Conservation (phyloP, 2,888 invertebrate genomes). For the Tholera decimalis region DNA sequence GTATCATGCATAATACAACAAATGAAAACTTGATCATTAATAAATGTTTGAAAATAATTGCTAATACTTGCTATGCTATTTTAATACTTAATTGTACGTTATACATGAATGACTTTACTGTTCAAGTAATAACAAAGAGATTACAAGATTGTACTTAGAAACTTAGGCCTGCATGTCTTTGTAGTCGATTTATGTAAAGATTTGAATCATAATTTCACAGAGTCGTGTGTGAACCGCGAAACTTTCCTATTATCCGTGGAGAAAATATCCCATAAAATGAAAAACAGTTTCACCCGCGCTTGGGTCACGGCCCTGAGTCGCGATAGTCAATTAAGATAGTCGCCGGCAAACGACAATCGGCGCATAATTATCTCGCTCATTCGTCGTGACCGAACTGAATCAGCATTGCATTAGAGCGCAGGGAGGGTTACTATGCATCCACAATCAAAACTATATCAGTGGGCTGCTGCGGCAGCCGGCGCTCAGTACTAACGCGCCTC, state of each 20-base stretch:
- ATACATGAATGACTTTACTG: slow-evolving; percentile 35
- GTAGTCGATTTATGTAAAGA: slow-evolving; percentile 64
- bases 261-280: slow-evolving; percentile 86
- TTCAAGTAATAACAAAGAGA: slow-evolving; percentile 35
- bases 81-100: slow-evolving; percentile 33
- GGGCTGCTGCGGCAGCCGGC: slow-evolving; percentile 75
- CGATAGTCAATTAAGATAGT: slow-evolving; percentile 89
- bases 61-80: slow-evolving; percentile 38
- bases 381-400: slow-evolving; percentile 89
- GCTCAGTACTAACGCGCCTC: slow-evolving; percentile 86
- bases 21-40: slow-evolving; percentile 16
- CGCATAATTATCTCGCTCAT: slow-evolving; percentile 88
- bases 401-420: slow-evolving; percentile 87
- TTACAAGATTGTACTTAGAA: slow-evolving; percentile 47
- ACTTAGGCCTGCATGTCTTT: slow-evolving; percentile 46
- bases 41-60: slow-evolving; percentile 26
- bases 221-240: slow-evolving; percentile 73
- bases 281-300: slow-evolving; percentile 87
- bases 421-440: slow-evolving; percentile 88
- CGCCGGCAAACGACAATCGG: slow-evolving; percentile 85
- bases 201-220: slow-evolving; percentile 62
- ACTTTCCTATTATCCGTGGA: slow-evolving; percentile 80
- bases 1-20: slow-evolving; percentile 17
- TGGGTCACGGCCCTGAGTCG: slow-evolving; percentile 87
- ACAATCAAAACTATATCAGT: slow-evolving; percentile 90